These are phyloP conservation scores for Chrysoperla carnea DNA, from an alignment of 1,140 invertebrate species.

Conservation along the genomic window DNA sequence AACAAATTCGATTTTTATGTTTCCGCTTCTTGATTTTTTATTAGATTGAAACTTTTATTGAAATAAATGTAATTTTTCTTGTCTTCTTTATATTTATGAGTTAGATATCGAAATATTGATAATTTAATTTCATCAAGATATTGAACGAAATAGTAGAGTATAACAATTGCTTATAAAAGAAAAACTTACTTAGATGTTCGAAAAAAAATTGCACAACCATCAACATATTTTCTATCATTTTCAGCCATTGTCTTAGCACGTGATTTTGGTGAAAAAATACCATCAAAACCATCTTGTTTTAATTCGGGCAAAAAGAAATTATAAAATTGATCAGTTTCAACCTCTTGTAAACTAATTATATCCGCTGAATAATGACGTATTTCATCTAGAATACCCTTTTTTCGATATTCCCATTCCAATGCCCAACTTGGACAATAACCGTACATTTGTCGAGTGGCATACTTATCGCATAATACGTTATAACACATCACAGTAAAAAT, in stretches of 20 bases:
- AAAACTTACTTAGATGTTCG: conserved; percentile 74
- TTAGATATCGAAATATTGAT: too few species aligned
- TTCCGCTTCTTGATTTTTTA: too few species aligned
- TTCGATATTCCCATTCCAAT: conserved; percentile 93
- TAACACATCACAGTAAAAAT: conserved; percentile 99
- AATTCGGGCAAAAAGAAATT: conserved; percentile 92
- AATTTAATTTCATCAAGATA: too few species aligned
- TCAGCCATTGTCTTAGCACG: conserved; percentile 97
- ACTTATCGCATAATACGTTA: conserved; percentile 98
- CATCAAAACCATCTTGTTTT: conserved; percentile 83
- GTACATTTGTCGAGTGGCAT: conserved; percentile 94
- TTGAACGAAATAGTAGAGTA: too few species aligned
- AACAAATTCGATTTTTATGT: too few species aligned
- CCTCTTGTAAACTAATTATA: conserved; percentile 95
- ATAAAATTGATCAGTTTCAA: conserved; percentile 98
- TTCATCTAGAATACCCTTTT: conserved; percentile 95
- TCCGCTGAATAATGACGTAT: conserved; percentile 93
- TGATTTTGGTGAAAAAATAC: conserved; percentile 98
- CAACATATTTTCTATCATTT: conserved; percentile 91
- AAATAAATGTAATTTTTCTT: too few species aligned
- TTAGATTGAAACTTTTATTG: too few species aligned
- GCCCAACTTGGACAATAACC: conserved; percentile 96
- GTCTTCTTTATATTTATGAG: too few species aligned
- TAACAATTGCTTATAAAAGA: too few species aligned
- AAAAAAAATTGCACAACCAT: conserved; percentile 98